Evolutionary conservation across 2,113 vertebrate genomes (phyloP).

Genomic region (Oreocharis arfaki): DNA sequence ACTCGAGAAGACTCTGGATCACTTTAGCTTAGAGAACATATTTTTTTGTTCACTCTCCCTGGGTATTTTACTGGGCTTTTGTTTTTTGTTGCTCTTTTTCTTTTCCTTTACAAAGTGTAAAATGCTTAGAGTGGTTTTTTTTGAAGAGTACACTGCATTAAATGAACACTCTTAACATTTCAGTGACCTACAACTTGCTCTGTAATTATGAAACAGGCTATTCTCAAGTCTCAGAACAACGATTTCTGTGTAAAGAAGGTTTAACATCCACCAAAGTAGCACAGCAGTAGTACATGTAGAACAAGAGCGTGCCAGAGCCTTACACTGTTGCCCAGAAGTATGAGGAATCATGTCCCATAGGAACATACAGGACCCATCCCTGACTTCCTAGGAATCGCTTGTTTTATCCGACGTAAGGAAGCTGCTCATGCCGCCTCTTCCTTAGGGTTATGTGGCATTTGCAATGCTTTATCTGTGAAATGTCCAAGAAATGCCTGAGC

Average conservation of each 20-base stretch:
- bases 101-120: not conserved
- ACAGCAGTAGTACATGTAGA: not conserved
- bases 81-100: not conserved
- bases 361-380: not conserved
- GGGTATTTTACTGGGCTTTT: not conserved
- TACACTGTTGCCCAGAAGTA: not conserved
- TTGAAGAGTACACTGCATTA: not conserved
- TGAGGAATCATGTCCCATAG: not conserved
- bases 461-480: not conserved
- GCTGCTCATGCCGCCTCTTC: not conserved
- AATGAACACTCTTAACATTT: not conserved
- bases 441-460: not conserved
- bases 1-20: constrained; percentile 15
- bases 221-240: not conserved
- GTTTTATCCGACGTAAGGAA: not conserved
- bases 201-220: not conserved
- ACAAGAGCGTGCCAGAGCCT: not conserved
- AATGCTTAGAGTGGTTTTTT: not conserved
- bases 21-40: not conserved
- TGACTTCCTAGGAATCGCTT: not conserved
- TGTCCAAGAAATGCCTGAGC: not conserved
- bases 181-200: not conserved
- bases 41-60: not conserved
- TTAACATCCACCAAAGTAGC: not conserved
- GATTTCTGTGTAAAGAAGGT: not conserved